These are phyloP conservation scores for Zaprionus ornatus DNA, from an alignment of 1,140 invertebrate genomes.

Conservation along the genomic window DNA sequence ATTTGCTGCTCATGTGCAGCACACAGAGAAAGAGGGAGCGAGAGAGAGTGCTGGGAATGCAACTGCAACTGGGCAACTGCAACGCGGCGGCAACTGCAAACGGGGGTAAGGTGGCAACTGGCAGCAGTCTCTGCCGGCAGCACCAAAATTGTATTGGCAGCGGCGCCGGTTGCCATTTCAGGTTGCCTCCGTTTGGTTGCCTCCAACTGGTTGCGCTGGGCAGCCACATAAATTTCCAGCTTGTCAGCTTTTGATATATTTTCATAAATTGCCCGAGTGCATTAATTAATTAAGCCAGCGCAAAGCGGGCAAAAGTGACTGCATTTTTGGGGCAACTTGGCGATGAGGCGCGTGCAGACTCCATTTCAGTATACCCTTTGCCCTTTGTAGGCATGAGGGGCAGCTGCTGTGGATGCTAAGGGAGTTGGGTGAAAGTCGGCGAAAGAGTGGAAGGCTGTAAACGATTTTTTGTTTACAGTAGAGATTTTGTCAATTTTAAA, in stretches of 20 bases:
- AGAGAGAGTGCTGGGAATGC: constrained; percentile 33
- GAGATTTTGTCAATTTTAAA: neutral
- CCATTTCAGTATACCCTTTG: neutral
- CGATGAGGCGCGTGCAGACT: neutral
- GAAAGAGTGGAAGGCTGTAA: neutral
- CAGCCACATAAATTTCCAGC: constrained; percentile 77
- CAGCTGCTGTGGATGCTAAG: neutral
- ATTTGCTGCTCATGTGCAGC: constrained; percentile 73
- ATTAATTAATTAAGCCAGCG: constrained; percentile 78
- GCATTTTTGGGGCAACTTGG: constrained; percentile 45
- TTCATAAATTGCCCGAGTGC: constrained; percentile 82
- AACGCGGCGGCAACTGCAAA: constrained; percentile 10
- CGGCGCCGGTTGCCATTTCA: constrained; percentile 59
- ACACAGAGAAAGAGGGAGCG: constrained; percentile 15
- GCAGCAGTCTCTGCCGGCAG: constrained; percentile 10
- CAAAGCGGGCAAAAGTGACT: constrained; percentile 32
- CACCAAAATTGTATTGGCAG: constrained; percentile 57
- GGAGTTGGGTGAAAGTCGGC: neutral
- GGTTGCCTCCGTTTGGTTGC: constrained; percentile 36
- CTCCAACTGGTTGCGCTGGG: constrained; percentile 41
- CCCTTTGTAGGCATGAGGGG: neutral
- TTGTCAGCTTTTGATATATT: constrained; percentile 82
- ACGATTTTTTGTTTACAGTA: neutral
- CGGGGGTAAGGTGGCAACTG: neutral
- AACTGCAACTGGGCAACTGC: constrained; percentile 41